phyloP scores from a whole-genome alignment of 1,140 invertebrate species.

The Aleiodes sp. region DNA sequence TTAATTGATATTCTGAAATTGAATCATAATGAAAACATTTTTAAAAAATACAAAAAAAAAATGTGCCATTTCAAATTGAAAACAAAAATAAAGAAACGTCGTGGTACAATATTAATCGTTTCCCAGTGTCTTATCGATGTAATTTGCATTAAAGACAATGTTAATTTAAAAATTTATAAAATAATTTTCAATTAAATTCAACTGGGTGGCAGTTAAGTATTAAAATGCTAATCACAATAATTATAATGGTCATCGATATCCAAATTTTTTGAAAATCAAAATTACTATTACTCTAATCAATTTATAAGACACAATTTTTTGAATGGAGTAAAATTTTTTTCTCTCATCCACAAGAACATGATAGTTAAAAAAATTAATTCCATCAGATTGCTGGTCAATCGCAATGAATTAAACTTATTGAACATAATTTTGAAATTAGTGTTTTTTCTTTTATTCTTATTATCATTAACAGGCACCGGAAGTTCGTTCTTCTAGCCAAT shows the following conservation, averaged over 20 bases:
- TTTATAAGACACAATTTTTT: too few relatives aligned
- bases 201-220: not conserved
- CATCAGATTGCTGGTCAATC: too few relatives aligned
- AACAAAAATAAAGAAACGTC: not conserved
- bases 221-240: too few relatives aligned
- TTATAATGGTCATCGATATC: too few relatives aligned
- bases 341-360: too few relatives aligned
- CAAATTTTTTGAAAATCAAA: too few relatives aligned
- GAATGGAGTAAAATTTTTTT: too few relatives aligned
- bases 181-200: not conserved
- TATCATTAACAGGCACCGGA: not conserved
- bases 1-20: not conserved
- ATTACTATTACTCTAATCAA: too few relatives aligned
- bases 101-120: not conserved
- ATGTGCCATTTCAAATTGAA: conserved; percentile 9
- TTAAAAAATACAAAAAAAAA: not conserved
- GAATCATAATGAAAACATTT: not conserved
- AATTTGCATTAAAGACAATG: not conserved
- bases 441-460: not conserved
- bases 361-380: too few relatives aligned
- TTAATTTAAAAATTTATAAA: not conserved
- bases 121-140: not conserved
- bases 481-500: not conserved
- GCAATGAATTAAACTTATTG: too few relatives aligned
- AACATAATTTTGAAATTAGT: not conserved